Evolutionary conservation across 2,797 vertebrate genomes (phyloP).

Genomic region (Graptemys geographica): DNA sequence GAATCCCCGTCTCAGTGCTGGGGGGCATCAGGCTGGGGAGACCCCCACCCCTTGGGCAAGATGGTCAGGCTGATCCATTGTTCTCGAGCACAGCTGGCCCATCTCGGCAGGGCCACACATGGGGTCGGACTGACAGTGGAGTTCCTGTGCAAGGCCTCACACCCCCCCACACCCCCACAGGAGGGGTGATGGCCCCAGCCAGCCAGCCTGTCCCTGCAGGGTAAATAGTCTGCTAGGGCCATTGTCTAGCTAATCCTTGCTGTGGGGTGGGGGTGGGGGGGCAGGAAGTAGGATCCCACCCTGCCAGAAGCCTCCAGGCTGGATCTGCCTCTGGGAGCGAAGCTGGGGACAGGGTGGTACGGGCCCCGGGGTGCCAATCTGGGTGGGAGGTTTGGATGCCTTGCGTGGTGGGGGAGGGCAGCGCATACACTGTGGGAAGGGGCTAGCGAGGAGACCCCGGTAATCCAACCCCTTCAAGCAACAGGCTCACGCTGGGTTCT

Average conservation of each 20-base stretch:
- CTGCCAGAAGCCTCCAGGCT: no score
- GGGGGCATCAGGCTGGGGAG: no score
- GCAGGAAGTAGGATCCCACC: no score
- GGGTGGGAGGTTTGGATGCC: no score
- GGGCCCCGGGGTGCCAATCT: no score
- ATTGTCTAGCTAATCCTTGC: background rate
- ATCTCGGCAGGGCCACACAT: no score
- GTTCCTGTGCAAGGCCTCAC: background rate
- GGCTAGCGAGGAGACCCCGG: background rate
- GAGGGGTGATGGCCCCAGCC: background rate
- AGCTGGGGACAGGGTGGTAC: no score
- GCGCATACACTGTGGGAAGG: background rate
- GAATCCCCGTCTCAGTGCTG: background rate
- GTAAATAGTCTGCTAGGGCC: background rate
- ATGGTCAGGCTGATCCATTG: background rate
- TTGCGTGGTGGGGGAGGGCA: background rate
- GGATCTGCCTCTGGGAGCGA: no score
- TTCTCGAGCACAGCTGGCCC: background rate
- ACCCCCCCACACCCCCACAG: fast-evolving
- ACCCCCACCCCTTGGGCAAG: background rate
- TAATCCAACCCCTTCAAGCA: background rate
- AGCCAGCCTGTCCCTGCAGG: background rate
- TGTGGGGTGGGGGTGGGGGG: fast-evolving
- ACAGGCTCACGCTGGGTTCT: no score
- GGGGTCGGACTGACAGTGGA: background rate